Conservation (phyloP, 2,113 vertebrate species). For the Lagopus muta region DNA sequence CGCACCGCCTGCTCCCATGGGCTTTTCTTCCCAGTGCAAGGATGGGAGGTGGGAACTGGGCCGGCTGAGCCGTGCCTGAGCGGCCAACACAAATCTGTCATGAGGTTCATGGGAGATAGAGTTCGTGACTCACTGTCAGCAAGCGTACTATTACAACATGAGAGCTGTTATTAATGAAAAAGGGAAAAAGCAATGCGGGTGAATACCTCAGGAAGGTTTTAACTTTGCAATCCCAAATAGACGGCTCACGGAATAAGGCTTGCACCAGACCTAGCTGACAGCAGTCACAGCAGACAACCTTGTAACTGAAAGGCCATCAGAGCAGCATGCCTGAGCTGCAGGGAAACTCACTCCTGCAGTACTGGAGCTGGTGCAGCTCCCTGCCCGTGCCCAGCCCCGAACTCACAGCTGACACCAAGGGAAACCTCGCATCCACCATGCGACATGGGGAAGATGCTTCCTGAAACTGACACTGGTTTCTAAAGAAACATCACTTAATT, state of each 20-base stretch:
- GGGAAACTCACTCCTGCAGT: background rate
- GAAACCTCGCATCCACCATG: background rate
- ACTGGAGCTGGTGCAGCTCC: background rate
- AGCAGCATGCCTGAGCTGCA: background rate
- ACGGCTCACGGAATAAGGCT: background rate
- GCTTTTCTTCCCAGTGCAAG: background rate
- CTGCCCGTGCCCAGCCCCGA: background rate
- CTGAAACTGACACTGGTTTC: slow-evolving; percentile 39
- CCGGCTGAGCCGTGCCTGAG: slow-evolving; percentile 15
- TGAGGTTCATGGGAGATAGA: slow-evolving; percentile 52
- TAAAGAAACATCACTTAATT: slow-evolving; percentile 70
- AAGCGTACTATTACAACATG: slow-evolving; percentile 49
- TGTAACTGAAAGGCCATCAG: background rate
- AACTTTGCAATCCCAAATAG: slow-evolving; percentile 45
- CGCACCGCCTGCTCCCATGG: background rate
- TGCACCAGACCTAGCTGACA: background rate
- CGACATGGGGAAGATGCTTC: background rate
- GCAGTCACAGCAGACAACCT: background rate
- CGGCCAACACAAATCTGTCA: slow-evolving; percentile 62
- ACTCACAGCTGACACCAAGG: background rate
- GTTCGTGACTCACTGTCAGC: slow-evolving; percentile 57
- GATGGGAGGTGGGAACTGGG: background rate
- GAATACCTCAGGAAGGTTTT: slow-evolving; percentile 27
- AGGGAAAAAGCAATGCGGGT: slow-evolving; percentile 1
- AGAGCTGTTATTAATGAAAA: slow-evolving; percentile 68